phyloP scores from a whole-genome alignment of 2,113 vertebrate species.

The Rhynchomys soricoides region DNA sequence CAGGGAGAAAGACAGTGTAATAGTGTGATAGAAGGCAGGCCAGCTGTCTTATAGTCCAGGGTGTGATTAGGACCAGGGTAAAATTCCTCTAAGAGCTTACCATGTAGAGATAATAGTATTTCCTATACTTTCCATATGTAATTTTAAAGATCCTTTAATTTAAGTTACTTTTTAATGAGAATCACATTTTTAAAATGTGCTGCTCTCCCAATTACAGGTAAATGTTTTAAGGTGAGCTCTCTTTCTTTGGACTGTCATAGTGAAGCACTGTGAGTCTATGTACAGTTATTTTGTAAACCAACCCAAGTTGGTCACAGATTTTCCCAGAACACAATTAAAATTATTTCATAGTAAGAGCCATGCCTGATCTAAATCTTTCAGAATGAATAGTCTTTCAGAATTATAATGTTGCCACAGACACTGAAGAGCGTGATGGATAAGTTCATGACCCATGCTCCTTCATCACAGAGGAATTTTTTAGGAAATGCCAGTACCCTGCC shows the following conservation, averaged over 20 bases:
- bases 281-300: no score
- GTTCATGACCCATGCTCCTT: background rate
- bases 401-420: background rate
- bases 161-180: background rate
- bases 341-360: background rate
- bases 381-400: background rate
- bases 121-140: background rate
- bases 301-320: background rate
- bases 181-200: background rate
- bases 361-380: background rate
- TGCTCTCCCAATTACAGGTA: background rate
- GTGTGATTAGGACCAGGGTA: background rate
- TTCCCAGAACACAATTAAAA: background rate
- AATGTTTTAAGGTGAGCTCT: background rate
- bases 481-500: background rate
- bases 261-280: background rate
- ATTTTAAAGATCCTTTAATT: slow-evolving; percentile 15
- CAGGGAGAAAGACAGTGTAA: background rate
- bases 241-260: background rate
- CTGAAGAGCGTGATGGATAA: background rate
- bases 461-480: background rate
- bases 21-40: background rate
- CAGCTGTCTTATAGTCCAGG: background rate
- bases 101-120: background rate
- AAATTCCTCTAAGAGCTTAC: background rate